Evolutionary conservation across 1,140 invertebrate species (phyloP), one percentile per base, ranked within the genome.

Genomic region (Drosophila repleta): DNA sequence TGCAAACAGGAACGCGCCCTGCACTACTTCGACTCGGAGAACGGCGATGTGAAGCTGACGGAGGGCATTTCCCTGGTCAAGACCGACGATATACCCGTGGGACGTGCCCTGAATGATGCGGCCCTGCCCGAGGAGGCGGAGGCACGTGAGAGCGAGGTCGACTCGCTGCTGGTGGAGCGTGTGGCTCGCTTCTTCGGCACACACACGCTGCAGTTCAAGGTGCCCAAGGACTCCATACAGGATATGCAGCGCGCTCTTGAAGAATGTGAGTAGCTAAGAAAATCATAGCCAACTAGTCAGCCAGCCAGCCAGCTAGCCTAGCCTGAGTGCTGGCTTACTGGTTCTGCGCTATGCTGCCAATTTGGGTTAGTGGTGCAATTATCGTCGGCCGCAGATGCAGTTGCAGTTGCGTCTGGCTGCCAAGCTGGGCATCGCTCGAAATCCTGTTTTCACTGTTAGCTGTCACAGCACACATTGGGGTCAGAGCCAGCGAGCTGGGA

Each of bases 201-300:
- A 56, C 96, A 96, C 91, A 96, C 96, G 13, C 93, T 96, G 45
- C 95, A 96, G 90, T 94, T 96, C 68, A 96, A 95, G 89, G 92
- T 96, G 11, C 96, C 96, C 20, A 94, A 94, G 63, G 93, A 94
- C 20, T 93, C 94, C 65, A 93, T 95, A 68, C 93, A 94, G 73
- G 94, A 95, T 76, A 94, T 95, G 92, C 95, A 93, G 93, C 94
- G 93, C 62, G 95, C 93, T 73, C 93, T 93, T 80, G 94, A 94
- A 83, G 94, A 95, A 94, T 85, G 76, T 88, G 52, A 88, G 90
- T 90, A 77, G 5, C 45, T 15, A n/a, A 26, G 15, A 10, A 56
- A 7, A 13, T 6, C 8, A 35, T 35, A 35, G 0, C 15, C 7
- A 24, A 29, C 29, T 29, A 29, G 3, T 1, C 24, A 24, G 21